Conservation (phyloP, 1,140 invertebrate species). For the Laupala kohalensis region DNA sequence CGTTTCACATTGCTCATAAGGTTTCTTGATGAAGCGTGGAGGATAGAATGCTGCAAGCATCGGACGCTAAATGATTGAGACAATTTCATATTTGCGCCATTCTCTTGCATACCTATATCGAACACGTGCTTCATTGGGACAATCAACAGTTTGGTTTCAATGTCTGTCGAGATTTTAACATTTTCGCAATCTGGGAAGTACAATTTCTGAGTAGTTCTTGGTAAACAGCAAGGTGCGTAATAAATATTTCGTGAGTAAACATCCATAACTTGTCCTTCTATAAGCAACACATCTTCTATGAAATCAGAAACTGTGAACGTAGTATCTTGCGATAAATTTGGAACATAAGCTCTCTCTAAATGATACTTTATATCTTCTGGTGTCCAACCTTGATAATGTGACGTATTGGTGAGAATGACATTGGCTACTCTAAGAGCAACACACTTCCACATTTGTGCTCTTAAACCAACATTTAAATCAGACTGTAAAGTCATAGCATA, state of each 20-base stretch:
- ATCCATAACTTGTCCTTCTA: conserved; percentile 18
- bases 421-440: conserved; percentile 17
- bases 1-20: no score
- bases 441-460: conserved; percentile 21
- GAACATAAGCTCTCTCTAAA: conserved; percentile 22
- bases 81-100: no score
- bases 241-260: conserved; percentile 14
- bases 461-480: neutral
- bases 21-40: no score
- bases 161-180: no score
- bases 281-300: conserved; percentile 20
- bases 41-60: no score
- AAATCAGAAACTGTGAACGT: conserved; percentile 16
- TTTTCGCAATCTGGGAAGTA: no score
- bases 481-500: no score
- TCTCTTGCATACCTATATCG: no score
- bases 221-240: conserved; percentile 18
- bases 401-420: conserved; percentile 18
- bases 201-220: conserved; percentile 16
- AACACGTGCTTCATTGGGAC: no score
- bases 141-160: no score
- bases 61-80: no score
- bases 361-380: conserved; percentile 20
- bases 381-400: conserved; percentile 19
- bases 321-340: conserved; percentile 15